phyloP scores from a whole-genome alignment of 2,888 invertebrate genomes.

The Mystacides longicornis region DNA sequence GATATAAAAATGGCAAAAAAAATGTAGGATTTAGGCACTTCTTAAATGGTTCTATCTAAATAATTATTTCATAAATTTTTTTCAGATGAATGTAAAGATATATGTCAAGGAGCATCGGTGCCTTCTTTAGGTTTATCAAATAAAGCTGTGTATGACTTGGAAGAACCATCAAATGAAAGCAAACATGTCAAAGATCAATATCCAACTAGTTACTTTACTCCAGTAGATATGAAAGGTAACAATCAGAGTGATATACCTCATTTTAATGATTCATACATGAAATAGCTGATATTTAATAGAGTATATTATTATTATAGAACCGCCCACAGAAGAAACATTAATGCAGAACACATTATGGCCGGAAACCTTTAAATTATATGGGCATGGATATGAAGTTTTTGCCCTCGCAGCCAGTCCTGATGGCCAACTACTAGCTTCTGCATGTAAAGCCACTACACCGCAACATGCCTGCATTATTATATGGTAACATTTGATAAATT shows the following conservation, averaged over 20 bases:
- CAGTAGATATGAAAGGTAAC: slow-evolving; percentile 39
- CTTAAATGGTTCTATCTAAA: too few relatives aligned
- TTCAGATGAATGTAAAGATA: slow-evolving; percentile 3
- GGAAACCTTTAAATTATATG: slow-evolving; percentile 91
- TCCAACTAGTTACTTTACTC: slow-evolving; percentile 57
- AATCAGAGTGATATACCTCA: not conserved
- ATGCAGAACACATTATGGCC: slow-evolving; percentile 96
- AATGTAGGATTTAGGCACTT: too few relatives aligned
- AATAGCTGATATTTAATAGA: slow-evolving; percentile 5
- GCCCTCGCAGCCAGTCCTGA: slow-evolving; percentile 67
- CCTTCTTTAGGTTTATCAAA: slow-evolving; percentile 94
- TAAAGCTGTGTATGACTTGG: slow-evolving; percentile 72
- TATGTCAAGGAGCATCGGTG: slow-evolving; percentile 69
- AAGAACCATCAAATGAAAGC: slow-evolving; percentile 32
- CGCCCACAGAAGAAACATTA: slow-evolving; percentile 87
- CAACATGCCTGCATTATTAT: slow-evolving; percentile 84
- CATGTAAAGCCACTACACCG: slow-evolving; percentile 70
- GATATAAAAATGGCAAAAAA: too few relatives aligned
- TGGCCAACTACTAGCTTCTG: slow-evolving; percentile 73
- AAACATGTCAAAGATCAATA: slow-evolving; percentile 48
- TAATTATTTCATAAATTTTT: too few relatives aligned
- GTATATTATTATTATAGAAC: slow-evolving; percentile 45
- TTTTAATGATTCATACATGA: too few relatives aligned
- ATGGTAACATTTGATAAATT: slow-evolving; percentile 55
- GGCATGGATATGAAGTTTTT: slow-evolving; percentile 93